These are phyloP conservation scores for Centroberyx gerrardi DNA, from an alignment of 2,797 vertebrate genomes.

Conservation along the genomic window DNA sequence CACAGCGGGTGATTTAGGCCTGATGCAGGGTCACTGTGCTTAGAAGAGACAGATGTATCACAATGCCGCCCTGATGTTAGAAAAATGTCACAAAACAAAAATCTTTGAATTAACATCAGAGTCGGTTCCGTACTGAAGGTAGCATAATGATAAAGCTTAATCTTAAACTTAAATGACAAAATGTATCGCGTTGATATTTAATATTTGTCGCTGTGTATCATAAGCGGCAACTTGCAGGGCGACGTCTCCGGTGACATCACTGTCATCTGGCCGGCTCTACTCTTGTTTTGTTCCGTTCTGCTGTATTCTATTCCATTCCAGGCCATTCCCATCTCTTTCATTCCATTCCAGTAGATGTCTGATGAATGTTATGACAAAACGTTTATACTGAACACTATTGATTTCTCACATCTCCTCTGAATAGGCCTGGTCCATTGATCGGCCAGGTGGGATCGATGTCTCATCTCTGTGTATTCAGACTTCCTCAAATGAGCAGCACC, in stretches of 20 bases:
- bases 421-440: constrained; percentile 71
- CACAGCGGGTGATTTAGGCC: not conserved
- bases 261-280: constrained; percentile 10
- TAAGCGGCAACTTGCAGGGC: not conserved
- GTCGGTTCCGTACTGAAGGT: too few relatives aligned
- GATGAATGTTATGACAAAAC: constrained; percentile 79
- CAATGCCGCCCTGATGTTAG: too few relatives aligned
- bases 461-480: constrained; percentile 80
- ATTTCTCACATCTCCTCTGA: constrained; percentile 71
- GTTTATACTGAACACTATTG: constrained; percentile 77
- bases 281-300: not conserved
- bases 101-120: too few relatives aligned
- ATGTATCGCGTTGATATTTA: too few relatives aligned
- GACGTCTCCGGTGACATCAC: not conserved
- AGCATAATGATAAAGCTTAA: too few relatives aligned
- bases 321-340: constrained; percentile 40
- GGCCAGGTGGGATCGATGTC: constrained; percentile 80
- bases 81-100: too few relatives aligned
- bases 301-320: constrained; percentile 19
- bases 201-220: too few relatives aligned
- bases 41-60: not conserved
- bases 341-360: constrained; percentile 69
- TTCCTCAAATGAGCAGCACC: constrained; percentile 74
- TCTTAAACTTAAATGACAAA: too few relatives aligned
- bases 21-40: not conserved